Evolutionary conservation across 2,797 vertebrate species (phyloP).

Genomic region (Hephaestus fuliginosus): DNA sequence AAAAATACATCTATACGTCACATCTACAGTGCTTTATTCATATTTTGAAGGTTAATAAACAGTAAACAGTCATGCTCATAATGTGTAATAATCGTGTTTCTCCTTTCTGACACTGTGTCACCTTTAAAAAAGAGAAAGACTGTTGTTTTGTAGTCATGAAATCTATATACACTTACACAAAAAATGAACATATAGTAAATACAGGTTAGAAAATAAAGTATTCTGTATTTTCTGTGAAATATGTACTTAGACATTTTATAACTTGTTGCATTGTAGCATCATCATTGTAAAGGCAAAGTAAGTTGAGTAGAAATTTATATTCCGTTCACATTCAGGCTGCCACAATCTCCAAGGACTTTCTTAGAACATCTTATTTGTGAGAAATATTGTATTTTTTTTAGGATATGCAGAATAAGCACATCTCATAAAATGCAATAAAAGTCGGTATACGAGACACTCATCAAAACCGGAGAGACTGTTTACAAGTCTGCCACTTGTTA

Average conservation of each 20-base stretch:
- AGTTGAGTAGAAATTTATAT: neutral
- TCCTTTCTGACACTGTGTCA: too few species aligned
- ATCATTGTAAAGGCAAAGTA: neutral
- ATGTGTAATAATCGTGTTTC: neutral
- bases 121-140: too few species aligned
- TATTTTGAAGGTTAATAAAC: neutral
- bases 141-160: neutral
- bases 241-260: neutral
- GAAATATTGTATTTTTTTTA: slow-evolving; percentile 2
- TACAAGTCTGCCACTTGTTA: slow-evolving; percentile 3
- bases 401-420: neutral
- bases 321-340: neutral
- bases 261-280: neutral
- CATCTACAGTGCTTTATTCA: neutral
- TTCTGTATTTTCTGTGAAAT: neutral
- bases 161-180: neutral
- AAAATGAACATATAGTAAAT: neutral
- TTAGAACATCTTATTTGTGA: neutral
- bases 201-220: neutral
- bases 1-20: neutral
- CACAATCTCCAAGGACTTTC: neutral
- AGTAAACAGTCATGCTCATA: neutral
- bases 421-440: slow-evolving; percentile 4
- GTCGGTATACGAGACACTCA: neutral
- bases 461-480: neutral